Conservation (phyloP, 2,113 vertebrate genomes). For the Boleophthalmus pectinirostris region DNA sequence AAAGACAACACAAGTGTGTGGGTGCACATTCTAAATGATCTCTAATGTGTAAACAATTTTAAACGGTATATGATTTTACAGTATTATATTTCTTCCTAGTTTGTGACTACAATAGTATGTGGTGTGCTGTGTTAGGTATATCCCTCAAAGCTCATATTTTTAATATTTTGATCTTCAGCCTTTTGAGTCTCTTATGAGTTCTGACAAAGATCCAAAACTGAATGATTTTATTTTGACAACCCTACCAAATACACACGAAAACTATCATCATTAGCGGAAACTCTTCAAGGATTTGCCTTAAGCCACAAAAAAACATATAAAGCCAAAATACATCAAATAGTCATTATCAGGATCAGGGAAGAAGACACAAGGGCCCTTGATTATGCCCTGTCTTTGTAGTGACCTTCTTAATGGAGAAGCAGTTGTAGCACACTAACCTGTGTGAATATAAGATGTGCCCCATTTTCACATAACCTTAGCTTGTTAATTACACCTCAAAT, state of each 20-base stretch:
- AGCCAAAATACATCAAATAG: not conserved
- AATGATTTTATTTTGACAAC: too few relatives aligned
- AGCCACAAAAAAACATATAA: not conserved
- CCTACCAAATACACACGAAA: too few relatives aligned
- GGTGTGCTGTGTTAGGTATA: too few relatives aligned
- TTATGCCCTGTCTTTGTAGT: slow-evolving; percentile 46
- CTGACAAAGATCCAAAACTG: too few relatives aligned
- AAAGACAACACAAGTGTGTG: not conserved
- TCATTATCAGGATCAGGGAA: slow-evolving; percentile 13
- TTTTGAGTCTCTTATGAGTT: too few relatives aligned
- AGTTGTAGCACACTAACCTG: slow-evolving; percentile 19
- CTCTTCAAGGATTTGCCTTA: too few relatives aligned
- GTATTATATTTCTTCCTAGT: too few relatives aligned
- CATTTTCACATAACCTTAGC: slow-evolving; percentile 33
- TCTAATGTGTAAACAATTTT: not conserved
- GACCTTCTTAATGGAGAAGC: slow-evolving; percentile 48
- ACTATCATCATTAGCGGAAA: too few relatives aligned
- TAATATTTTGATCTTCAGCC: too few relatives aligned
- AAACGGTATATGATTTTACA: too few relatives aligned
- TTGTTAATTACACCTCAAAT: slow-evolving; percentile 23
- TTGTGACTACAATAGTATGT: too few relatives aligned
- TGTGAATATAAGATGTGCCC: not conserved
- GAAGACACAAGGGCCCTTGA: slow-evolving; percentile 31
- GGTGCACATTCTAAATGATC: not conserved
- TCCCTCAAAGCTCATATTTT: too few relatives aligned